Evolutionary conservation across 2,113 vertebrate genomes (phyloP).

Genomic region (Lasiurus cinereus): DNA sequence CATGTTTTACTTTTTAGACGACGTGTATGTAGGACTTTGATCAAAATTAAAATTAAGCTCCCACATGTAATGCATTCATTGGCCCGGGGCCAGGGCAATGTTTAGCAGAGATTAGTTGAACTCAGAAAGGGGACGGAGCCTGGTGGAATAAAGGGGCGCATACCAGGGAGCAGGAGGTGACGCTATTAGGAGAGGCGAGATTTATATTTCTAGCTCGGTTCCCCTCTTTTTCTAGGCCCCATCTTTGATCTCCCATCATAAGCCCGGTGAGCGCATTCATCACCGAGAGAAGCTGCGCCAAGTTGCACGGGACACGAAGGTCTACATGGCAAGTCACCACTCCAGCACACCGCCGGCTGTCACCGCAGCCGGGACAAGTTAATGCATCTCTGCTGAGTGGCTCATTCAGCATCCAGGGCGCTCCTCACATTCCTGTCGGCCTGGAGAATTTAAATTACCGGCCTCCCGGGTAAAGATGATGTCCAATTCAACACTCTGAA

Average conservation of each 20-base stretch:
- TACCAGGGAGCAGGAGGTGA: not conserved
- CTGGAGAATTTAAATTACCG: slow-evolving; percentile 69
- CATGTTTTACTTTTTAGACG: slow-evolving; percentile 65
- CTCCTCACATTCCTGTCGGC: slow-evolving; percentile 18
- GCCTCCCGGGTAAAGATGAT: slow-evolving; percentile 68
- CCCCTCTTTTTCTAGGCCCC: not conserved
- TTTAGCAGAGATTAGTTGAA: slow-evolving; percentile 61
- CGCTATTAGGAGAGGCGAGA: slow-evolving; percentile 33
- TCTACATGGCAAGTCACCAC: not conserved
- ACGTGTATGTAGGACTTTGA: slow-evolving; percentile 59
- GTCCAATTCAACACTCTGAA: slow-evolving; percentile 69
- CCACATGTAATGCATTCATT: slow-evolving; percentile 64
- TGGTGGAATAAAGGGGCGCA: not conserved
- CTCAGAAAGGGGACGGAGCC: slow-evolving; percentile 5
- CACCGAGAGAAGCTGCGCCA: slow-evolving; percentile 48
- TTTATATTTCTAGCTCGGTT: slow-evolving; percentile 49
- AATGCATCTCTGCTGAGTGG: slow-evolving; percentile 40
- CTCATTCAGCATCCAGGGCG: not conserved
- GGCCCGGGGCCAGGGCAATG: slow-evolving; percentile 27
- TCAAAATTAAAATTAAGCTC: slow-evolving; percentile 69
- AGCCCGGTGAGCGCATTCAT: slow-evolving; percentile 29
- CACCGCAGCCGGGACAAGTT: slow-evolving; percentile 4
- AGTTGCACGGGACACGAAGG: slow-evolving; percentile 32
- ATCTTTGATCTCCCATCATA: slow-evolving; percentile 56
- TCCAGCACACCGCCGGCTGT: not conserved